phyloP scores from a whole-genome alignment of 2,797 vertebrate genomes.

The Peromyscus nudipes region DNA sequence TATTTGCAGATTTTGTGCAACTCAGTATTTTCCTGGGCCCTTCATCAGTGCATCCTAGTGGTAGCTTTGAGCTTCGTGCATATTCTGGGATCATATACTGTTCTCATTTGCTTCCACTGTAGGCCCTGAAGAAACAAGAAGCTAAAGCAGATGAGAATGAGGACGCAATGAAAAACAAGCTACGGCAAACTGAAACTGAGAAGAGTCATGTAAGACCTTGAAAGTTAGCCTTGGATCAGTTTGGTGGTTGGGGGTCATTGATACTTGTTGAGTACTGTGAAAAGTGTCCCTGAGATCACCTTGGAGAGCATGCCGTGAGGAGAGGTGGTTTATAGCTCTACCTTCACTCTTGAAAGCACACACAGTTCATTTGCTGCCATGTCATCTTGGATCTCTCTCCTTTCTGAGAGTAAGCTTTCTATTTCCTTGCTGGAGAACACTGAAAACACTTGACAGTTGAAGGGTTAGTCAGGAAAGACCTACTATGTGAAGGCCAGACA shows the following conservation, averaged over 20 bases:
- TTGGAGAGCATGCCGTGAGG: not conserved
- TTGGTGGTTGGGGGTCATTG: not conserved
- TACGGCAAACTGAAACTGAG: constrained; percentile 92
- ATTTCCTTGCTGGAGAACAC: not conserved
- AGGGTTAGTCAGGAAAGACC: not conserved
- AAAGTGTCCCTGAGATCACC: not conserved
- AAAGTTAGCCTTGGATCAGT: not conserved
- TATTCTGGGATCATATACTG: constrained; percentile 36
- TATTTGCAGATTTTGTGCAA: constrained; percentile 12
- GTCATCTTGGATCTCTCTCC: not conserved
- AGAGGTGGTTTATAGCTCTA: not conserved
- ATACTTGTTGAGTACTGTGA: not conserved
- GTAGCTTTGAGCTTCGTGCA: constrained; percentile 54
- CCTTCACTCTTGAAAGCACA: not conserved
- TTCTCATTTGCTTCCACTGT: constrained; percentile 47
- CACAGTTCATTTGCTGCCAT: not conserved
- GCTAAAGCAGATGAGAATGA: constrained; percentile 88
- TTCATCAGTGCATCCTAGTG: constrained; percentile 65
- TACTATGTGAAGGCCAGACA: constrained; percentile 18
- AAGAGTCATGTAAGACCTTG: constrained; percentile 91
- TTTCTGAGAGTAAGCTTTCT: not conserved
- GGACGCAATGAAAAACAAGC: constrained; percentile 88
- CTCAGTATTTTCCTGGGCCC: not conserved
- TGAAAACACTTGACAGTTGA: constrained; percentile 16
- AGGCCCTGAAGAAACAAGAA: constrained; percentile 92